Evolutionary conservation across 92 coral and sea anemone species (phyloP).

Genomic region (Porites rus): DNA sequence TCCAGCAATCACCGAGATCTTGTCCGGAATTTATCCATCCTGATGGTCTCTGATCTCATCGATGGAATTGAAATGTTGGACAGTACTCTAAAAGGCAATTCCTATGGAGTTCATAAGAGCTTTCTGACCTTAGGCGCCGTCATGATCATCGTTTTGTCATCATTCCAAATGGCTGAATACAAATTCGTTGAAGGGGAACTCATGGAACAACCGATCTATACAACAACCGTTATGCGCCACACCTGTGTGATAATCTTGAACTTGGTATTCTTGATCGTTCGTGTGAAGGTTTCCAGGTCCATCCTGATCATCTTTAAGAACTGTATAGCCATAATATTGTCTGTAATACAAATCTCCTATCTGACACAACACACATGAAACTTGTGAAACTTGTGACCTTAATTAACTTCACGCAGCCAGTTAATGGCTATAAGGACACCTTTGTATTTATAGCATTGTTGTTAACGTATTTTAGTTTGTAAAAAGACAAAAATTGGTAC

Average conservation of each 20-base stretch:
- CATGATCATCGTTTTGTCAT: constrained; percentile 3
- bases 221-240: neutral
- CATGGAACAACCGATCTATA: neutral
- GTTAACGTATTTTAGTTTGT: no score
- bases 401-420: no score
- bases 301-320: neutral
- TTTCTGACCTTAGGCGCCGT: neutral
- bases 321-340: neutral
- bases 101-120: constrained; percentile 3
- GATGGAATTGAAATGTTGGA: neutral
- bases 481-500: no score
- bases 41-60: neutral
- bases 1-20: neutral
- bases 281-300: constrained; percentile 6
- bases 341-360: no score
- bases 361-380: no score
- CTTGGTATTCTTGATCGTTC: neutral
- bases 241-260: neutral
- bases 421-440: no score
- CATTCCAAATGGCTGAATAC: constrained; percentile 1
- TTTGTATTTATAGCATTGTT: no score
- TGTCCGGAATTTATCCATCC: no score
- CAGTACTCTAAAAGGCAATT: neutral
- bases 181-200: neutral
- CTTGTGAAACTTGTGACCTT: no score